Evolutionary conservation across 2,888 invertebrate genomes (phyloP), one percentile per base, ranked within the genome.

Genomic region (Agrotis puta): DNA sequence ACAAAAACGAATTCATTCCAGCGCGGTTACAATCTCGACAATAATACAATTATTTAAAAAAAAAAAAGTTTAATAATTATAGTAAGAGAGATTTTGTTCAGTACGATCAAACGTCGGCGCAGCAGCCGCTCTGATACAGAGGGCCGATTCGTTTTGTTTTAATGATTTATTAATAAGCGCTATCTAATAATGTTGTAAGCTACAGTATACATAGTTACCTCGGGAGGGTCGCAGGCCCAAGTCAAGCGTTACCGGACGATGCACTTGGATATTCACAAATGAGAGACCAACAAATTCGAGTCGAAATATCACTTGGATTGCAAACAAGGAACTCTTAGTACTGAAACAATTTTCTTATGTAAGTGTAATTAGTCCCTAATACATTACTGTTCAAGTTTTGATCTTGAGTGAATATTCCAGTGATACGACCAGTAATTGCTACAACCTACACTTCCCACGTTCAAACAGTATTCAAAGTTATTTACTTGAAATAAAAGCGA

Each of bases 81-180:
- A 84, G 79, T 87, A 86, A 91, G 92, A 91, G 92, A 94, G 92
- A 92, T 93, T 92, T 92, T 90, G 87, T 92, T 92, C 91, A 90
- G 91, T 92, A 88, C 90, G 85, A 87, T 88, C 87, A 89, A 89
- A 89, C 88, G 88, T 90, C 93, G 92, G 92, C 89, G 88, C 89
- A 85, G 89, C 91, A 88, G 89, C 83, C 86, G 88, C 94, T 94
- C 95, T 94, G 94, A 94, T 94, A 94, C 94, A 94, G 95, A 95
- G 95, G 91, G 92, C 92, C 91, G 92, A 90, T 91, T 88, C 88
- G 84, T 79, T 76, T 81, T 65, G 61, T 82, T 87, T 82, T 81
- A 85, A 86, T 90, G 85, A 91, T 88, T 91, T 89, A 91, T 91
- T 91, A 93, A 91, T 91, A 94, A 94, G 94, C 94, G 88, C 94